These are phyloP conservation scores for Enteromius viviparus DNA, from an alignment of 2,797 vertebrate genomes.

Conservation along the genomic window DNA sequence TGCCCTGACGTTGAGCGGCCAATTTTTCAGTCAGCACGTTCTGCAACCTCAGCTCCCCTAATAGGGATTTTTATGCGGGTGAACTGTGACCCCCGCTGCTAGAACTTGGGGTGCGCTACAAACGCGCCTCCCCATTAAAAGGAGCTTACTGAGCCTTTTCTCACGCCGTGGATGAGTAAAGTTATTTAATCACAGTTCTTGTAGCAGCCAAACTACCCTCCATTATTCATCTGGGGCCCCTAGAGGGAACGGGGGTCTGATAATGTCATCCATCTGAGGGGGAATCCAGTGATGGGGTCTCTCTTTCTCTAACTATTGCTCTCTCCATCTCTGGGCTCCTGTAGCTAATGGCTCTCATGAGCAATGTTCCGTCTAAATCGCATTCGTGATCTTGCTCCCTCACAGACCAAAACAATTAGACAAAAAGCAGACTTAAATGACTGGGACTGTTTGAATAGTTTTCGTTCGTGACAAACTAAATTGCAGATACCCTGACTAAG, in stretches of 20 bases:
- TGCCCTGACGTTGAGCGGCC: conserved; percentile 73
- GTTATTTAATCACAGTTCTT: conserved; percentile 82
- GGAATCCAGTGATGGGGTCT: conserved; percentile 53
- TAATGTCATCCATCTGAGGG: conserved; percentile 76
- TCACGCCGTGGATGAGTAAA: conserved; percentile 74
- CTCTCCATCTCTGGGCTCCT: conserved; percentile 23
- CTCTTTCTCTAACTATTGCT: neutral
- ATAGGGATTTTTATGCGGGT: conserved; percentile 76
- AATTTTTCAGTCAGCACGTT: conserved; percentile 85
- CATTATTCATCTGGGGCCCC: conserved; percentile 79
- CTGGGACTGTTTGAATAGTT: neutral
- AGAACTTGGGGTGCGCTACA: conserved; percentile 72
- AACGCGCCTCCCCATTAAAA: conserved; percentile 85
- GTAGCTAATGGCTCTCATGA: conserved; percentile 36
- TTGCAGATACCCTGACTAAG: neutral
- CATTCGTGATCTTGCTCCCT: neutral
- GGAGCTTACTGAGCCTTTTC: conserved; percentile 83
- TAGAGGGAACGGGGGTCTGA: conserved; percentile 67
- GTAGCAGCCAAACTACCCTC: conserved; percentile 74
- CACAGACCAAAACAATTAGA: conserved; percentile 7
- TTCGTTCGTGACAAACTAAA: conserved; percentile 1
- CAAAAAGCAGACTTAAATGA: neutral
- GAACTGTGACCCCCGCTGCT: conserved; percentile 79
- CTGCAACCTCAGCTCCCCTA: conserved; percentile 88
- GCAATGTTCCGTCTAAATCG: conserved; percentile 7